Conservation (phyloP, 2,797 vertebrate genomes). For the Notoglanidium macrostoma region DNA sequence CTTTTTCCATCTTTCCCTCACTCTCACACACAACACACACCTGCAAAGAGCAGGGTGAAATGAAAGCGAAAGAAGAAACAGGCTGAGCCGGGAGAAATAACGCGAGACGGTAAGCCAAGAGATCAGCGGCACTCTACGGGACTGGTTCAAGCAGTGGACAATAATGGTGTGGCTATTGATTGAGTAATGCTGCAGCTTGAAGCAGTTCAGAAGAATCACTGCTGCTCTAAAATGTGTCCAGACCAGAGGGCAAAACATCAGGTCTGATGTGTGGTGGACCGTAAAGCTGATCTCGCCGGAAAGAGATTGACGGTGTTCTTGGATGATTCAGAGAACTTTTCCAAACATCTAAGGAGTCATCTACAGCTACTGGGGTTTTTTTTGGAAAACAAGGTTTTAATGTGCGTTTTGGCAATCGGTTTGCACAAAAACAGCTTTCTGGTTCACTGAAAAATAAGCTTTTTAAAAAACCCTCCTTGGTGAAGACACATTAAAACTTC, state of each 20-base stretch:
- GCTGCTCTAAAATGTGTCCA: not conserved
- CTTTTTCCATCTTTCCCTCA: not conserved
- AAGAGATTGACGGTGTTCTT: not conserved
- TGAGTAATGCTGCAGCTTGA: constrained; percentile 47
- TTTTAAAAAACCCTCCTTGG: not conserved
- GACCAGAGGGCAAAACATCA: not conserved
- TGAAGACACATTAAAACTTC: not conserved
- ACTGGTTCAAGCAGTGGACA: not conserved
- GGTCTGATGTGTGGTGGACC: not conserved
- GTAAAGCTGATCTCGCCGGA: not conserved
- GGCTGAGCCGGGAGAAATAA: not conserved
- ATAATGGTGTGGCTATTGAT: constrained; percentile 56
- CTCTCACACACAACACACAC: not conserved
- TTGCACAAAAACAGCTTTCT: not conserved
- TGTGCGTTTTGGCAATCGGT: not conserved
- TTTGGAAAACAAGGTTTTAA: not conserved
- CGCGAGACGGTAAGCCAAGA: not conserved
- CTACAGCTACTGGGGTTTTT: not conserved
- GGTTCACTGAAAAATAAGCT: not conserved
- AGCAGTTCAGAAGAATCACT: not conserved
- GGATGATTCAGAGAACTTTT: not conserved
- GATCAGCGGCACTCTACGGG: constrained; percentile 6
- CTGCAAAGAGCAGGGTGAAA: not conserved
- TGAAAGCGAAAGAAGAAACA: not conserved
- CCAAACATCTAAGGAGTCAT: not conserved